These are phyloP conservation scores for Poeciliopsis paucimaculata DNA, from an alignment of 2,797 vertebrate species.

Conservation along the genomic window DNA sequence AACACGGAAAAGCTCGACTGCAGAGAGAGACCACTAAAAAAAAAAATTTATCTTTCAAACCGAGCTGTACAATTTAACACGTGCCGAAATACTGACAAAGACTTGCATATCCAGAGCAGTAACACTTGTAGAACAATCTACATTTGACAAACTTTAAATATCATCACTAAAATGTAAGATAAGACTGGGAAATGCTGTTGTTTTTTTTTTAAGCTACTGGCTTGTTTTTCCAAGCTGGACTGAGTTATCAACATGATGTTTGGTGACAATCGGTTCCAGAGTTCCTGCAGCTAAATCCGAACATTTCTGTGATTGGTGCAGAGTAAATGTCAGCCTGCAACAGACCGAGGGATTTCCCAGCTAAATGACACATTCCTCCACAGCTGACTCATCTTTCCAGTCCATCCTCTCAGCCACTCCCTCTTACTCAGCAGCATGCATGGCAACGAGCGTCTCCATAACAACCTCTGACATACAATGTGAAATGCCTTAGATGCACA, in stretches of 20 bases:
- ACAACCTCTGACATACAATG: neutral
- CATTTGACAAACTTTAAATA: neutral
- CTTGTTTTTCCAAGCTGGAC: neutral
- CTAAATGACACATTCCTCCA: neutral
- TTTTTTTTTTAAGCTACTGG: neutral
- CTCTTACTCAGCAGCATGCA: neutral
- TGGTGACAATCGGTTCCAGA: neutral
- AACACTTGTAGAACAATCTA: neutral
- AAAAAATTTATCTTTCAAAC: neutral
- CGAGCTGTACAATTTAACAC: neutral
- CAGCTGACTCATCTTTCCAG: neutral
- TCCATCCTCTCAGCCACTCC: slow-evolving; percentile 1
- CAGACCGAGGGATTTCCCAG: neutral
- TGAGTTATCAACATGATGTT: neutral
- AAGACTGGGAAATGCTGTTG: neutral
- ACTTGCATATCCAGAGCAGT: neutral
- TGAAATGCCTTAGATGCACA: neutral
- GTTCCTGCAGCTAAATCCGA: neutral
- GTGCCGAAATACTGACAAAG: neutral
- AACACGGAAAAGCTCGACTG: neutral
- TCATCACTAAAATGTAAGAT: neutral
- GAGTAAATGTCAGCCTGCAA: neutral
- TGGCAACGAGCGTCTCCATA: neutral
- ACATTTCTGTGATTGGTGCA: neutral
- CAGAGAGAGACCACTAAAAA: neutral